Evolutionary conservation across 2,888 invertebrate genomes (phyloP), one percentile per base, ranked within the genome.

Genomic region (Petrolisthes manimaculis): DNA sequence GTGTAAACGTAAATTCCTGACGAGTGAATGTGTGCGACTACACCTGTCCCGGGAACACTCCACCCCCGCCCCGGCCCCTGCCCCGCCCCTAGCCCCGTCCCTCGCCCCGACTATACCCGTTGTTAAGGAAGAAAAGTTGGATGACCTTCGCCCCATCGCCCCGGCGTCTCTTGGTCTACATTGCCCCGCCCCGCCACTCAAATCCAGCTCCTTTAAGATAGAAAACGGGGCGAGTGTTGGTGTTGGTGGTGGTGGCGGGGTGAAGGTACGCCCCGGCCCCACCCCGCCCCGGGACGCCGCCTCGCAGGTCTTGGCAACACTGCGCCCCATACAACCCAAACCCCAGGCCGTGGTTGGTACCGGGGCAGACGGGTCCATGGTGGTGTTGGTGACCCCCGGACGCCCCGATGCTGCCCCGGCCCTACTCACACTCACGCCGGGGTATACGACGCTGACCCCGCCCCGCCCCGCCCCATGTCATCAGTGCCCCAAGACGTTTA

Each of bases 311-410:
- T 82, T 74, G n/a, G 86, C 89, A 37, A n/a, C 86, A 55, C 69
- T 89, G 79, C 69, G 89, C 4, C 89, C 89, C 5, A 89, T 89
- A 21, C 89, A 89, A 54, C 89, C 89, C 37, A 89, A 89, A 54
- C 89, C 89, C 0, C 86, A 89, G 61, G 86, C 86, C 0, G 69
- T 89, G 78, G 77, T 86, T 12, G 84, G 86, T 3, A 89, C 86
- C 5, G 89, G 83, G 5, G 74, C 84, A 6, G 86, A 87, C 81
- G 89, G 89, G 21, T 86, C 89, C 3, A 84, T 86, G 84, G 84
- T 86, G 6, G 75, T 84, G 61, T 75, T 84, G 21, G 86, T 89
- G 86, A 86, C 84, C 53, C 86, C 86, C 14, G 86, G 84, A 21
- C 81, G 83, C 6, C 53, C 69, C 6, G 86, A 89, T 54, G 80